A percentile compares a stretch with the other conserved stretches of the same genome.
Evolutionary conservation across 2,797 vertebrate genomes (phyloP).

Genomic region (Ataeniobius toweri): DNA sequence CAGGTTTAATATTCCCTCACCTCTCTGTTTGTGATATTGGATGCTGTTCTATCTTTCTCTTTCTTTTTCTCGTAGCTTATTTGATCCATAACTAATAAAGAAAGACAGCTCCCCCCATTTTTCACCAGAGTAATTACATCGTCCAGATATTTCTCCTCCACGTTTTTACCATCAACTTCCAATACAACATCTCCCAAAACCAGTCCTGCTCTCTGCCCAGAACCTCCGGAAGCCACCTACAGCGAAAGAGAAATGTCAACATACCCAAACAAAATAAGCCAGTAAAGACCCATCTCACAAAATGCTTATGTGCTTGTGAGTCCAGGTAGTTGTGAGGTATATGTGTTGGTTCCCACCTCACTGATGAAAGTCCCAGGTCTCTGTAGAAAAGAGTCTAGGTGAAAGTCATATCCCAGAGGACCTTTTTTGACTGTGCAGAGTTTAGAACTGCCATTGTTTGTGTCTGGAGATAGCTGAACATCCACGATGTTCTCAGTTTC

Average conservation of each 20-base stretch:
- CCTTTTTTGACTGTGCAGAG: conserved; percentile 63
- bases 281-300: not conserved
- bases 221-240: conserved; percentile 74
- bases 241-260: not conserved
- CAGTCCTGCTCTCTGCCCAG: conserved; percentile 78
- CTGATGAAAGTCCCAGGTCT: conserved; percentile 70
- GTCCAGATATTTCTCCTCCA: conserved; percentile 70
- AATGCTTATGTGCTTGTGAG: not conserved
- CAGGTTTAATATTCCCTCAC: conserved; percentile 36
- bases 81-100: conserved; percentile 65
- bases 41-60: conserved; percentile 31
- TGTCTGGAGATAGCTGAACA: conserved; percentile 15
- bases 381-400: conserved; percentile 65
- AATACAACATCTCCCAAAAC: conserved; percentile 76
- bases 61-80: conserved; percentile 39
- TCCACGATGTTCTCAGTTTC: conserved; percentile 29
- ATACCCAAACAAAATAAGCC: not conserved
- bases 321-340: not conserved
- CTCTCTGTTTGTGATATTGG: conserved; percentile 38
- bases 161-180: conserved; percentile 80
- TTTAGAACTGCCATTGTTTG: conserved; percentile 40
- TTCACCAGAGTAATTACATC: conserved; percentile 73
- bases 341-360: conserved; percentile 68
- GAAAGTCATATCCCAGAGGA: conserved; percentile 70
- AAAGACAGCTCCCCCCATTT: conserved; percentile 56